These are phyloP conservation scores for Corythoichthys haematopterus DNA, from an alignment of 2,113 vertebrate species.

Conservation along the genomic window DNA sequence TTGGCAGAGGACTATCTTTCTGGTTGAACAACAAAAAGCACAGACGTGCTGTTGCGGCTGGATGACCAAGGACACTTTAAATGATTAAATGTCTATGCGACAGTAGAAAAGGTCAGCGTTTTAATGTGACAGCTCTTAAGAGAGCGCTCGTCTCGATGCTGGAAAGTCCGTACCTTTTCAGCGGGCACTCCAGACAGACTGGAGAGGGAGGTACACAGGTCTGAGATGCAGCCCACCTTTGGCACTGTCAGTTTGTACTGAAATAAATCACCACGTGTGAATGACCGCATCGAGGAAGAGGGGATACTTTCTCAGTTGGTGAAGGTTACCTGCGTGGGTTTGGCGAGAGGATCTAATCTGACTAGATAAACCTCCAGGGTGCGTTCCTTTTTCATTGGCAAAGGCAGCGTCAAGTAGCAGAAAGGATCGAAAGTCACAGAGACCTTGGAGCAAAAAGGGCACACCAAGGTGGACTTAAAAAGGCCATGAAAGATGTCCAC, in stretches of 20 bases:
- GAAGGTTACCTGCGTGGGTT: slow-evolving; percentile 85
- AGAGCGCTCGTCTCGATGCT: background rate
- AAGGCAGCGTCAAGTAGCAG: slow-evolving; percentile 94
- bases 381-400: slow-evolving; percentile 97
- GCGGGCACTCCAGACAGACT: slow-evolving; percentile 82
- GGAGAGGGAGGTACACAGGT: slow-evolving; percentile 89
- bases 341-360: slow-evolving; percentile 86
- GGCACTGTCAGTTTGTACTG: slow-evolving; percentile 97
- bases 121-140: slow-evolving; percentile 3
- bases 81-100: slow-evolving; percentile 1
- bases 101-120: slow-evolving; percentile 15
- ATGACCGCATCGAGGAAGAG: background rate
- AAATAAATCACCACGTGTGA: slow-evolving; percentile 21
- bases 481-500: slow-evolving; percentile 99
- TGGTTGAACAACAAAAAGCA: background rate
- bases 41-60: background rate
- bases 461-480: slow-evolving; percentile 97
- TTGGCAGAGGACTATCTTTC: background rate
- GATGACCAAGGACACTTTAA: background rate
- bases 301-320: background rate
- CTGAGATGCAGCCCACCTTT: slow-evolving; percentile 94
- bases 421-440: slow-evolving; percentile 98
- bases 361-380: slow-evolving; percentile 94
- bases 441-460: slow-evolving; percentile 91
- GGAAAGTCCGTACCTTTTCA: slow-evolving; percentile 82